Percentiles rank a stretch among this genome's conserved stretches.
Conservation (phyloP, 1,140 invertebrate species). For the Calliopsis andreniformis region DNA sequence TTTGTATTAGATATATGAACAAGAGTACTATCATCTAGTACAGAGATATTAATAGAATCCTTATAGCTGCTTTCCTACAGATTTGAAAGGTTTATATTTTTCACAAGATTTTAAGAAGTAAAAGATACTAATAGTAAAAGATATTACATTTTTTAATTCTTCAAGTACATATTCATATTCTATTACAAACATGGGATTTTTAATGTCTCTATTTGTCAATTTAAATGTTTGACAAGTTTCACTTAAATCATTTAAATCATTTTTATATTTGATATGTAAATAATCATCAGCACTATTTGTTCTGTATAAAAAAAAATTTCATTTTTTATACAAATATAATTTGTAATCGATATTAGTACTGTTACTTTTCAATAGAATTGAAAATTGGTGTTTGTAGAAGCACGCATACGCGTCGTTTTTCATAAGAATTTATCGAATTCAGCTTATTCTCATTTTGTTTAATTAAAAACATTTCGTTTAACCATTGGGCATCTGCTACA, state of each 20-base stretch:
- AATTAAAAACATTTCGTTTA: conserved; percentile 3
- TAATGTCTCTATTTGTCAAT: background rate
- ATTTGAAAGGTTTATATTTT: no score
- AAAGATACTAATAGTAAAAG: background rate
- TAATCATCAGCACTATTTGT: conserved; percentile 15
- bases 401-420: conserved; percentile 45
- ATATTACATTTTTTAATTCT: conserved; percentile 22
- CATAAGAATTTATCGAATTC: background rate
- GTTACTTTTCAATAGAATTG: conserved; percentile 17
- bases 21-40: background rate
- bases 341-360: background rate
- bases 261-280: conserved; percentile 21
- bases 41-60: background rate
- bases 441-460: background rate
- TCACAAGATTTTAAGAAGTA: background rate
- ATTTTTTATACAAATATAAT: background rate
- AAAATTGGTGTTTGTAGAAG: conserved; percentile 37
- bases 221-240: conserved; percentile 30
- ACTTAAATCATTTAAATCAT: background rate
- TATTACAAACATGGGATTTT: conserved; percentile 52
- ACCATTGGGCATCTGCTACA: conserved; percentile 46
- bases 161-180: conserved; percentile 54
- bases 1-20: conserved; percentile 13
- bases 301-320: conserved; percentile 2
- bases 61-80: conserved; percentile 7